Conservation (phyloP, 1,140 invertebrate species). For the Paraescarpia echinospica region DNA sequence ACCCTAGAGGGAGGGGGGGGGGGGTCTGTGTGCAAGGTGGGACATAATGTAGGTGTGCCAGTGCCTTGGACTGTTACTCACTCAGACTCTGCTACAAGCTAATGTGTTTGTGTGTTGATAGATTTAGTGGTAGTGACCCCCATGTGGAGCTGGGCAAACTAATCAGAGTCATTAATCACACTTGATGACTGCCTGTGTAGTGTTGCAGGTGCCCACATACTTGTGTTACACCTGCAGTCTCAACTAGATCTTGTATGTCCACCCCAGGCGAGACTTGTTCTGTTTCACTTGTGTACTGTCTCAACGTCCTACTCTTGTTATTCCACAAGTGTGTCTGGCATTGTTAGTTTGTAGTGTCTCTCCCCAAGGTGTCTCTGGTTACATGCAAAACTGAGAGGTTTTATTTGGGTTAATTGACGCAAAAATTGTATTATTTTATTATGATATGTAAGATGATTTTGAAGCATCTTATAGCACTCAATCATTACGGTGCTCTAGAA, state of each 20-base stretch:
- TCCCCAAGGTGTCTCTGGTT: neutral
- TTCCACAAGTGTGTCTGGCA: too few relatives aligned
- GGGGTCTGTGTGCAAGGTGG: too few relatives aligned
- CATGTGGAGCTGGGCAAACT: neutral
- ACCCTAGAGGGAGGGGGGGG: neutral
- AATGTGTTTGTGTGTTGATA: neutral
- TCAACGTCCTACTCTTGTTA: neutral
- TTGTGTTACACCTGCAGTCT: neutral
- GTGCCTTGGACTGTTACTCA: neutral
- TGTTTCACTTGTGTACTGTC: neutral
- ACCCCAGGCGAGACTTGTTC: too few relatives aligned
- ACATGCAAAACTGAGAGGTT: neutral
- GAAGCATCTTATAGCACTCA: too few relatives aligned
- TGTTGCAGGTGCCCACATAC: neutral
- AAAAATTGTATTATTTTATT: too few relatives aligned
- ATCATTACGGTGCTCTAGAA: too few relatives aligned
- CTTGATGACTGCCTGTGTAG: neutral
- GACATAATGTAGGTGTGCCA: neutral
- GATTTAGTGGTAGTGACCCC: neutral
- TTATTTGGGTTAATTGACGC: neutral
- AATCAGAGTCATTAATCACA: neutral
- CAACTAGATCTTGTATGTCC: too few relatives aligned
- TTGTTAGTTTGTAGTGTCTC: neutral
- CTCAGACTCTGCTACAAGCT: neutral
- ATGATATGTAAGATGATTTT: too few relatives aligned